phyloP scores from a whole-genome alignment of 2,797 vertebrate genomes.

The Halcyon smyrnensis region DNA sequence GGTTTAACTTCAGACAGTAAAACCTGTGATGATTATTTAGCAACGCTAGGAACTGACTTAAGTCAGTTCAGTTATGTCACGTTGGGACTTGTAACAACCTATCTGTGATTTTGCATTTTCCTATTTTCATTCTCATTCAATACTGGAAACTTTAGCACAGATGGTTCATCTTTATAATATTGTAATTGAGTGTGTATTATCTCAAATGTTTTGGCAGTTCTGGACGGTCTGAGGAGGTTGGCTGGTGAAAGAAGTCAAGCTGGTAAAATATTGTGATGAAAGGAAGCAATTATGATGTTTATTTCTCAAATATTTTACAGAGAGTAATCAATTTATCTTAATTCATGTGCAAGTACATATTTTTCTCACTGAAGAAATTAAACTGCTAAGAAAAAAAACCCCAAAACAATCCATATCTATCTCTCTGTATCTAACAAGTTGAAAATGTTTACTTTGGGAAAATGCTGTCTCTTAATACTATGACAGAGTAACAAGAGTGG shows the following conservation, averaged over 20 bases:
- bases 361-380: constrained; percentile 5
- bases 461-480: neutral
- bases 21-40: neutral
- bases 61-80: neutral
- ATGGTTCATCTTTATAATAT: constrained; percentile 47
- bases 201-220: constrained; percentile 35
- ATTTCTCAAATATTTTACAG: constrained; percentile 32
- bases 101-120: neutral
- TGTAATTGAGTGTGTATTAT: constrained; percentile 10
- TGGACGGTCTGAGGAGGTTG: neutral
- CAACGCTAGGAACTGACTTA: neutral
- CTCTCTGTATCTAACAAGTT: neutral
- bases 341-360: neutral
- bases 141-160: constrained; percentile 30
- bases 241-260: constrained; percentile 24
- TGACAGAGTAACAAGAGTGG: neutral
- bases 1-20: neutral
- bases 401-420: neutral
- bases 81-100: neutral
- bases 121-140: neutral
- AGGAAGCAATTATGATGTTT: constrained; percentile 16
- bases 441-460: neutral
- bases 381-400: neutral
- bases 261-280: constrained; percentile 42
- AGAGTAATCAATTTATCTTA: neutral